Evolutionary conservation across 2,113 vertebrate species (phyloP).

Genomic region (Ceyx melanurus): DNA sequence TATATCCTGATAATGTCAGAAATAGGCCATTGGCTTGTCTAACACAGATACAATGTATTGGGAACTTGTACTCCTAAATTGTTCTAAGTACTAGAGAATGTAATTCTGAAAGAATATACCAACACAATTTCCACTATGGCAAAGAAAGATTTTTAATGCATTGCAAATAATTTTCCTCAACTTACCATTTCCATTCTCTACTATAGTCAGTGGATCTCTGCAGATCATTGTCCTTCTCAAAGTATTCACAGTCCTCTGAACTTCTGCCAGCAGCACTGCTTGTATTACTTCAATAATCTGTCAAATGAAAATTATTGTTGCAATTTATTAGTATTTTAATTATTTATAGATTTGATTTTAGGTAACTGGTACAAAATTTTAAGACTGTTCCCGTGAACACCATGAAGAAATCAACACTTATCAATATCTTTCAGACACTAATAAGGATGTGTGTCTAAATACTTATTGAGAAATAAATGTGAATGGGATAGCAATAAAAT

Average conservation of each 20-base stretch:
- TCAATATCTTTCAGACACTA: neutral
- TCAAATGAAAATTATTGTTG: slow-evolving; percentile 11
- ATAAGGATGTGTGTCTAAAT: neutral
- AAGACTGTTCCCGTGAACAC: neutral
- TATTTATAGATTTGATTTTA: neutral
- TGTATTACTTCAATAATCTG: slow-evolving; percentile 78
- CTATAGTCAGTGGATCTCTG: neutral
- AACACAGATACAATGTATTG: neutral
- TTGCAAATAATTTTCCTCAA: neutral
- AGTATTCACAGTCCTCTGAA: slow-evolving; percentile 61
- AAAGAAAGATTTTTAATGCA: neutral
- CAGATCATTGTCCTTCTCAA: neutral
- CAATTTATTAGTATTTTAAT: neutral
- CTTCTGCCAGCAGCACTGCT: slow-evolving; percentile 79
- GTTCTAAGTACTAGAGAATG: neutral
- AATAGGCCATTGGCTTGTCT: neutral
- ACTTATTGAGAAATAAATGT: neutral
- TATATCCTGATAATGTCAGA: neutral
- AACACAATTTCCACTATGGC: slow-evolving; percentile 6
- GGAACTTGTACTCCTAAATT: neutral
- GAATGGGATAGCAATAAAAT: neutral
- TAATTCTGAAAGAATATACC: neutral
- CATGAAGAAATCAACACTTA: neutral
- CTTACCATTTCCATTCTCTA: slow-evolving; percentile 36
- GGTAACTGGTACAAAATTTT: neutral